A percentile compares a stretch with the other conserved stretches of the same genome.
These are phyloP conservation scores for Centropus unirufus DNA, from an alignment of 2,113 vertebrate genomes.

Conservation along the genomic window DNA sequence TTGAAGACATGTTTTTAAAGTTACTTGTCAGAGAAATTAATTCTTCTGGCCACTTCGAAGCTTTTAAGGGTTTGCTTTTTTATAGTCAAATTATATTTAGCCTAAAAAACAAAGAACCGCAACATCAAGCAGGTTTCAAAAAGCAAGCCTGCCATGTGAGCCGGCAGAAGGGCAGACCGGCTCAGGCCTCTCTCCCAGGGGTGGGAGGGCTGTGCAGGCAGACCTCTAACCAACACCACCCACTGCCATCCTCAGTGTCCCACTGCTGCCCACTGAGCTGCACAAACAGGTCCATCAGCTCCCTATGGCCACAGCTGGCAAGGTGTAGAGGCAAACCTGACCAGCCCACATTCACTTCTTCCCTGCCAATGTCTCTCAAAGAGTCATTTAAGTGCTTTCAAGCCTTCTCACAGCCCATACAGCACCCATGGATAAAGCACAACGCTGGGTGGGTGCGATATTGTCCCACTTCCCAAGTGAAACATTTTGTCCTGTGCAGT, in stretches of 20 bases:
- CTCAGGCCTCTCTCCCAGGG: not conserved
- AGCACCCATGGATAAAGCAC: not conserved
- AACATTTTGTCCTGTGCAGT: not conserved
- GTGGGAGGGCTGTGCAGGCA: not conserved
- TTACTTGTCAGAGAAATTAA: slow-evolving; percentile 45
- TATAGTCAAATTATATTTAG: not conserved
- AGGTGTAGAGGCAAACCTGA: not conserved
- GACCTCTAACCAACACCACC: not conserved
- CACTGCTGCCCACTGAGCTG: not conserved
- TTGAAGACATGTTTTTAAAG: slow-evolving; percentile 51
- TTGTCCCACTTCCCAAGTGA: fast-evolving
- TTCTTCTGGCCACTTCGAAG: slow-evolving; percentile 17
- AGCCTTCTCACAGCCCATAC: not conserved
- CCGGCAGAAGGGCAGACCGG: not conserved
- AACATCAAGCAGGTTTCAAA: not conserved
- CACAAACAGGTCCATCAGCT: not conserved
- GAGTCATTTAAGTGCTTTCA: not conserved
- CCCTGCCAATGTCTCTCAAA: not conserved
- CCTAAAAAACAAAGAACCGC: fast-evolving
- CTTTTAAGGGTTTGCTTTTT: slow-evolving; percentile 25
- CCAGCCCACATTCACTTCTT: not conserved
- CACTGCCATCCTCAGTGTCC: not conserved
- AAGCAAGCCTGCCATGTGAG: not conserved
- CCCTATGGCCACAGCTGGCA: fast-evolving
- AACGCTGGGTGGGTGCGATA: not conserved